Base-by-base conservation (phyloP, 2,797 vertebrate genomes). In the Poecilia gillii region DNA sequence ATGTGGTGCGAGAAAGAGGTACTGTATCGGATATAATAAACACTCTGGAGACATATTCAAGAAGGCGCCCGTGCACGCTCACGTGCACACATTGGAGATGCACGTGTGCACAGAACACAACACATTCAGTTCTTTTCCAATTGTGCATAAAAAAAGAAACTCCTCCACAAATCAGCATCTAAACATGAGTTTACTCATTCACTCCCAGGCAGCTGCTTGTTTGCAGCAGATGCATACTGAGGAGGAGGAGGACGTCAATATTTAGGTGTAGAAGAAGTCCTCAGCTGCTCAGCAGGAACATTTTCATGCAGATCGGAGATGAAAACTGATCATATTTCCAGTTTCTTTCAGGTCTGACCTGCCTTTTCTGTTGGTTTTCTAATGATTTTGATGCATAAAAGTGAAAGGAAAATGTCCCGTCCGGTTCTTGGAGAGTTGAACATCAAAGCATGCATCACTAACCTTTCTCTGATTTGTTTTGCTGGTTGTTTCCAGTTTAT, bases 1-100 rank as follows among this genome's bases (percentile, higher is more conserved):
- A 97, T 97, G 97, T 97, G 97, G 95, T 95, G 94, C 96, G 96
- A 96, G 96, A 97, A 97, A 97, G 96, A 97, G 96, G 95, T 96
- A 96, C 95, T 96, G 96, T 97, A 97, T 97, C 96, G 96, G 96
- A 97, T 97, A 97, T 97, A 97, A 97, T 97, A 97, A 97, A 97
- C 95, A 96, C 95, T 95, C 95, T 83, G 74, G 95, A 95, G 95
- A 96, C 93, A 83, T 85, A 90, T 93, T 90, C 88, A 87, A 33
- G 88, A 89, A 89, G 81, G 82, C 87, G 79, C 90, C 12, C 86
- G 70, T 47, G 66, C 76, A 74, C 68, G 76, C 76, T 73, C 20
- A 72, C 77, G 75, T 31, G 77, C 73, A 81, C 80, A 70, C 80
- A 45, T 39, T n/a, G 12, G 71, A 74, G 70, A 74, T 84, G 77